Percentiles rank a stretch among this genome's conserved stretches.
Evolutionary conservation across 2,797 vertebrate genomes (phyloP).

Genomic region (Knipowitschia caucasica): DNA sequence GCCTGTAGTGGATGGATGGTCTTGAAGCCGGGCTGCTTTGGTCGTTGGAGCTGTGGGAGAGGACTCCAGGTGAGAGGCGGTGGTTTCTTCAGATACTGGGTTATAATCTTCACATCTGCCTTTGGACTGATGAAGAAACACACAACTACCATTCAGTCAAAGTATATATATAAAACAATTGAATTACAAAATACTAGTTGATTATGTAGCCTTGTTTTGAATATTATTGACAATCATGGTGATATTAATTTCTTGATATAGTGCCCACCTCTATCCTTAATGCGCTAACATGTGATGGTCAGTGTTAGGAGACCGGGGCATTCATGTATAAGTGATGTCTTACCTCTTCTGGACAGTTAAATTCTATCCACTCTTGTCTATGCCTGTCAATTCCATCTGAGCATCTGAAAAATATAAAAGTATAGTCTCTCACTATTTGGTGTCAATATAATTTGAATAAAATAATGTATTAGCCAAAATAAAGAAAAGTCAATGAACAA

Average conservation of each 20-base stretch:
- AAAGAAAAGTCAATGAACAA: too few species aligned
- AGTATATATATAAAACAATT: too few species aligned
- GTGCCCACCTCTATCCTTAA: too few species aligned
- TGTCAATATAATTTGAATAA: not conserved
- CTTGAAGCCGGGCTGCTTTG: slow-evolving; percentile 56
- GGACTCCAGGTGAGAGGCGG: slow-evolving; percentile 55
- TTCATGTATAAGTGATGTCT: too few species aligned
- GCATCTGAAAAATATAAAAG: slow-evolving; percentile 76
- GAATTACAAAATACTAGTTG: too few species aligned
- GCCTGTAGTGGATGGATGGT: slow-evolving; percentile 84
- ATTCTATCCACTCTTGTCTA: slow-evolving; percentile 91
- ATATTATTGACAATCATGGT: too few species aligned
- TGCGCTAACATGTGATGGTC: not conserved
- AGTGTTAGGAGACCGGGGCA: not conserved
- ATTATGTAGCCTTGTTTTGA: too few species aligned
- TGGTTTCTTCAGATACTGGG: slow-evolving; percentile 63
- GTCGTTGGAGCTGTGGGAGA: slow-evolving; percentile 55
- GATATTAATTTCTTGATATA: too few species aligned
- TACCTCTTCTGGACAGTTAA: slow-evolving; percentile 89
- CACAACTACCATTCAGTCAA: too few species aligned
- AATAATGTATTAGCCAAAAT: not conserved
- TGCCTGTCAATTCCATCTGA: slow-evolving; percentile 92
- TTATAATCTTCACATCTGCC: slow-evolving; percentile 81
- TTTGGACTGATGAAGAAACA: slow-evolving; percentile 69
- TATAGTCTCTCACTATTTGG: not conserved